phyloP scores from a whole-genome alignment of 2,888 invertebrate species.

The Charanyca ferruginea region DNA sequence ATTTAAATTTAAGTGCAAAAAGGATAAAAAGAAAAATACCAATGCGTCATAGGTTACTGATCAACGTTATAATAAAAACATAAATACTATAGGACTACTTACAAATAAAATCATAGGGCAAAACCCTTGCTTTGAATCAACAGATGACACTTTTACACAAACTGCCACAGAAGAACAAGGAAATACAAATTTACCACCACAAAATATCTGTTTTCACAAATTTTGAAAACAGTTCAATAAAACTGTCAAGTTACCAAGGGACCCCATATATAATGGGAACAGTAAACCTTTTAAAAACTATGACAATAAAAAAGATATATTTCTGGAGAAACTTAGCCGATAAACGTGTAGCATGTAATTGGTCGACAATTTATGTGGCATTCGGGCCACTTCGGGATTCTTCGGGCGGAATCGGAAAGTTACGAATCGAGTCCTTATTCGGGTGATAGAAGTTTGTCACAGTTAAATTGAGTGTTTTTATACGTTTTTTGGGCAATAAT shows the following conservation, averaged over 20 bases:
- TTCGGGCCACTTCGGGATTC: conserved; percentile 65
- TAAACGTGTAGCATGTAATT: conserved; percentile 82
- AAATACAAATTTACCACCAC: conserved; percentile 7
- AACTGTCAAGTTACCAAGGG: conserved; percentile 60
- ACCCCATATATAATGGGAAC: conserved; percentile 71
- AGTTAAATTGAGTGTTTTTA: conserved; percentile 53
- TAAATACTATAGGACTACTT: no score
- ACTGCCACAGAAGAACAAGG: neutral
- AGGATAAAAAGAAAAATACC: no score
- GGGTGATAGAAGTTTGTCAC: conserved; percentile 50
- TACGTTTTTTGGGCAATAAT: conserved; percentile 51
- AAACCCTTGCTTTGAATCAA: neutral
- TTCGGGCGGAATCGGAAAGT: conserved; percentile 69
- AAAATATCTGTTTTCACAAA: conserved; percentile 16
- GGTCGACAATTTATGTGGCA: conserved; percentile 79
- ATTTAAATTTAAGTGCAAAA: no score
- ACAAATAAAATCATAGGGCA: no score
- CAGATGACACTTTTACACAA: neutral
- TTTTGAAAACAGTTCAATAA: conserved; percentile 58
- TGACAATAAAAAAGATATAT: conserved; percentile 86
- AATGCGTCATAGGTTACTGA: no score
- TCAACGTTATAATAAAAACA: no score
- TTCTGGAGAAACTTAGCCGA: conserved; percentile 73
- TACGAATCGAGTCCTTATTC: conserved; percentile 43
- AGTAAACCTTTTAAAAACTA: conserved; percentile 85